These are phyloP conservation scores for Tetragonula clypearis DNA, from an alignment of 1,140 invertebrate genomes.

Conservation along the genomic window DNA sequence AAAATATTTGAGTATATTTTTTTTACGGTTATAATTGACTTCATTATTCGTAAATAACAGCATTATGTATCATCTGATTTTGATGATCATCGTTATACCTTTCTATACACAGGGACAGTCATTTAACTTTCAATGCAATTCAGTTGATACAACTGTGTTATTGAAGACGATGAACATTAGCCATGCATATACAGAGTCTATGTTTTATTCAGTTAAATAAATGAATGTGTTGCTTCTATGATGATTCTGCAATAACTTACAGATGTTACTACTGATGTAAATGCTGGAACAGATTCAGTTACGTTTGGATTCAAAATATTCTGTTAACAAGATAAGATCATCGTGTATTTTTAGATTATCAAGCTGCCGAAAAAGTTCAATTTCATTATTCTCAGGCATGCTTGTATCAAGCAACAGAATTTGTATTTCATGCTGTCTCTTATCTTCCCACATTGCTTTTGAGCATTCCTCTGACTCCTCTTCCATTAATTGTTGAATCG, in stretches of 20 bases:
- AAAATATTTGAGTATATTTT: conserved; percentile 59
- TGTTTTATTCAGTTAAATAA: conserved; percentile 64
- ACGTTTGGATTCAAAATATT: conserved; percentile 90
- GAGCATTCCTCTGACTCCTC: conserved; percentile 93
- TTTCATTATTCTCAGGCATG: conserved; percentile 71
- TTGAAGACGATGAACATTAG: conserved; percentile 64
- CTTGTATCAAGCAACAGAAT: conserved; percentile 77
- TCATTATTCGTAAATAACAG: conserved; percentile 53
- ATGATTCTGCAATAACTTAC: conserved; percentile 77
- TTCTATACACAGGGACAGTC: conserved; percentile 73
- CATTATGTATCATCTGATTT: conserved; percentile 54
- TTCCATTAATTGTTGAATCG: conserved; percentile 92
- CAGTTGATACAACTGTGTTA: conserved; percentile 68
- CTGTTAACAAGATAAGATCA: conserved; percentile 82
- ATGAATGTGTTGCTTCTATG: conserved; percentile 72
- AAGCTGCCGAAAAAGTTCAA: conserved; percentile 79
- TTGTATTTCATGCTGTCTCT: conserved; percentile 81
- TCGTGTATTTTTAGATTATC: conserved; percentile 80
- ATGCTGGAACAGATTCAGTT: conserved; percentile 88
- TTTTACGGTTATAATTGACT: conserved; percentile 58
- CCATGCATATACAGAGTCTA: conserved; percentile 61
- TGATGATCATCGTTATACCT: conserved; percentile 64
- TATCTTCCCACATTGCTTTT: conserved; percentile 90
- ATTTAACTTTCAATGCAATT: conserved; percentile 71
- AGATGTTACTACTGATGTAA: conserved; percentile 67